These are phyloP conservation scores for Aspidiotus destructor DNA, from an alignment of 2,888 invertebrate genomes.

Conservation along the genomic window DNA sequence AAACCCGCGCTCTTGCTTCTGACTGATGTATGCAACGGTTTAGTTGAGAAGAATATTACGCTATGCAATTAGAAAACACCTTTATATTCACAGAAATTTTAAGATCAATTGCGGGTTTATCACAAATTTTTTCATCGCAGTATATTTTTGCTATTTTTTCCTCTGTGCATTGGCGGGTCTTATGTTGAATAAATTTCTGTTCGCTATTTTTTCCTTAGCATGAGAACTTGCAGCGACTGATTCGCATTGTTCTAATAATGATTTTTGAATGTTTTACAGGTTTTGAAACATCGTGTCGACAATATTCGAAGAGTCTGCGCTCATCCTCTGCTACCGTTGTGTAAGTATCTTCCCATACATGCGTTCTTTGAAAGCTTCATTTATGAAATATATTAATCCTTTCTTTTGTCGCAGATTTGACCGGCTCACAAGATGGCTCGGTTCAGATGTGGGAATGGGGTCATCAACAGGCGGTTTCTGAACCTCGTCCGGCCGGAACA, in stretches of 20 bases:
- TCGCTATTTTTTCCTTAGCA: neutral
- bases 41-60: too few species aligned
- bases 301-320: conserved; percentile 91
- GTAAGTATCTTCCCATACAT: conserved; percentile 54
- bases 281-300: conserved; percentile 85
- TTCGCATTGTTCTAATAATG: conserved; percentile 5
- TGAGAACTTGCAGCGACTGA: neutral
- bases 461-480: conserved; percentile 79
- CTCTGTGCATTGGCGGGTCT: too few species aligned
- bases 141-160: too few species aligned
- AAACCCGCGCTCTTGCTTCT: too few species aligned
- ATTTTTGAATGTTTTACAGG: conserved; percentile 48
- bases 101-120: too few species aligned
- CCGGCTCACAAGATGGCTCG: conserved; percentile 91
- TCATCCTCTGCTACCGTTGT: conserved; percentile 89
- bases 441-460: conserved; percentile 98
- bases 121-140: too few species aligned
- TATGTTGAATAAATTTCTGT: neutral
- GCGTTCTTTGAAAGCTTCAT: neutral
- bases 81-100: too few species aligned
- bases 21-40: too few species aligned
- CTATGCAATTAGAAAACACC: too few species aligned
- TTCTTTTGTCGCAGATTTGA: conserved; percentile 56
- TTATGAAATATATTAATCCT: conserved; percentile 11
- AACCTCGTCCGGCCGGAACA: conserved; percentile 84